Evolutionary conservation across 2,797 vertebrate species (phyloP).

Genomic region (Phalloptychus januarius): DNA sequence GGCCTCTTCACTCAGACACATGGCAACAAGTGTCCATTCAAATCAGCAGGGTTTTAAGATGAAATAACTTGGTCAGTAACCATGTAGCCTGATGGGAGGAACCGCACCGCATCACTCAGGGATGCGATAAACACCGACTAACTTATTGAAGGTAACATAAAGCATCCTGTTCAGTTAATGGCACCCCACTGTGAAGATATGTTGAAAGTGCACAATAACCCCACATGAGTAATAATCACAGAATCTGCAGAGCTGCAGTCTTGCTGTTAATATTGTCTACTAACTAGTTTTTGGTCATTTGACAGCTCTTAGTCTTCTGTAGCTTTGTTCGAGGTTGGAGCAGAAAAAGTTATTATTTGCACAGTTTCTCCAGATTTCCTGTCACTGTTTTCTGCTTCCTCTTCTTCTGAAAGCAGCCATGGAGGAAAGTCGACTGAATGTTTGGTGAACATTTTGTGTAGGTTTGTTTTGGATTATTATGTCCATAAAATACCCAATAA

Average conservation of each 20-base stretch:
- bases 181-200: background rate
- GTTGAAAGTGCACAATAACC: background rate
- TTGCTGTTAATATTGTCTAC: background rate
- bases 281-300: background rate
- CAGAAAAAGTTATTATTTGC: background rate
- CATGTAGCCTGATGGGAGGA: background rate
- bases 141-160: background rate
- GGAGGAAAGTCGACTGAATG: background rate
- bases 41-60: conserved; percentile 29
- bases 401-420: background rate
- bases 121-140: background rate
- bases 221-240: background rate
- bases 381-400: background rate
- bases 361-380: background rate
- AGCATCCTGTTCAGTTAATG: too few relatives aligned
- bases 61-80: conserved; percentile 17
- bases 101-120: background rate
- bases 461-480: background rate
- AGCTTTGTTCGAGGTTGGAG: background rate
- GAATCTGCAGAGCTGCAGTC: background rate
- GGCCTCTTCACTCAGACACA: conserved; percentile 65
- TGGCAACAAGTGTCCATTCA: conserved; percentile 68
- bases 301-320: background rate
- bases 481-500: background rate
- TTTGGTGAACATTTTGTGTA: background rate